Base-by-base conservation (phyloP, 2,113 vertebrate species). In the Callocephalon fimbriatum region DNA sequence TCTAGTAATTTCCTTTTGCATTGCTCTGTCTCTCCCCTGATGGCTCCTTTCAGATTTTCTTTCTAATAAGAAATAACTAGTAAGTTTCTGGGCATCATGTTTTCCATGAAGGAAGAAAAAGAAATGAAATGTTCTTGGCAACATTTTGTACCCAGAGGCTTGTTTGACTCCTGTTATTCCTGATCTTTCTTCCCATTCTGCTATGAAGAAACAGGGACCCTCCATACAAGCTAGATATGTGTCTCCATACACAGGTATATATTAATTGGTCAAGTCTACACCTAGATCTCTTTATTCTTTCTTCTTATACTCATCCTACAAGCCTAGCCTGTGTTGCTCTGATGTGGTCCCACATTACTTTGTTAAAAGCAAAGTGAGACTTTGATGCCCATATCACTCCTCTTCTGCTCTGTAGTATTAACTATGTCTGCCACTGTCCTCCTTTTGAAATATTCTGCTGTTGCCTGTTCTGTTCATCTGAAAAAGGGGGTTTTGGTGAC, bases 381-480 rank as follows among this genome's bases (percentile, higher is more conserved):
- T 51, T 71, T 47, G 71, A 78, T 63, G 51, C 12, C 19, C 1
- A 0, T 32, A 26, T 75, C 3, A 1, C 79, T 67, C 45, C 22
- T 42, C 4, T 70, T 70, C 47, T 78, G 38, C 70, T 72, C 38
- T 72, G 22, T 75, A 76, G 15, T 47, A 29, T 72, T 86, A 44
- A 47, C 62, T 61, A 7, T 53, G 11, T 58, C 51, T 81, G 45
- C 7, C 8, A 3, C 44, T 51, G 35, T 35, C 32, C 56, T 66
- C 19, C 51, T 70, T 42, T 38, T 54, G 58, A 63, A 79, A 59
- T 10, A 21, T 63, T 84, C 83, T 86, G 38, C 29, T 76, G 50
- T 23, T 76, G 27, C 23, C 51, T 96, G 61, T 63, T 77, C 50
- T 81, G 25, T 74, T 84, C 56, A 56, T 67, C 72, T 88, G 72